Base-by-base conservation (phyloP, 2,797 vertebrate genomes). In the Orientallactaga sibirica region DNA sequence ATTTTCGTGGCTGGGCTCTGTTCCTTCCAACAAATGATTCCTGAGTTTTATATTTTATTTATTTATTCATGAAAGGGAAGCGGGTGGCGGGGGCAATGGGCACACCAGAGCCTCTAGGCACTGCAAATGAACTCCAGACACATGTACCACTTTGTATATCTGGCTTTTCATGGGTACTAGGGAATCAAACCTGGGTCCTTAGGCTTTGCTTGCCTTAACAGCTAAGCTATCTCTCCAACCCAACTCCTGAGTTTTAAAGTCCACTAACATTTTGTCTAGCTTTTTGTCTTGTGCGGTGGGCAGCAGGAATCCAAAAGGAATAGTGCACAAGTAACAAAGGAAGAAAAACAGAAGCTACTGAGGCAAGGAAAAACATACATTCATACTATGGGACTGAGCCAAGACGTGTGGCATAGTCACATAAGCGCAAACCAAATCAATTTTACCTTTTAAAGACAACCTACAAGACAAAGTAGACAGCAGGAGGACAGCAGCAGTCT, bases 221-320 rank as follows among this genome's bases (percentile, higher is more conserved):
- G 48, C 10, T 48, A 48, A 48, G 48, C 48, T 48, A 48, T 48
- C 48, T 48, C 48, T 48, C 48, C 48, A 48, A 48, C 48, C 48
- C 48, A 48, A 48, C 55, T 58, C 55, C 55, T 16, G 67, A 73
- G 19, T 93, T 92, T 94, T 55, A 88, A 89, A 91, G 92, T 37
- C 67, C 94, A 86, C 10, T 14, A 37, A 86, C 37, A 64, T 19
- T 73, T 58, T n/a, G 11, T 79, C 37, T 67, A 70, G 71, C 37
- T 80, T 93, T 77, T 58, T 81, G 52, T 58, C 14, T 1, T 66
- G 48, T 76, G 43, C 33, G 73, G 52, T 14, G 43, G 41, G 61
- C 37, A 85, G 66, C 37, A 52, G 5, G 68, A 88, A 52, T 48
- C 64, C 70, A n/a, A 79, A 24, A 24, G 37, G 19, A 82, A n/a